Base-by-base conservation (phyloP, 2,888 invertebrate genomes). In the Dynastes hyllus region DNA sequence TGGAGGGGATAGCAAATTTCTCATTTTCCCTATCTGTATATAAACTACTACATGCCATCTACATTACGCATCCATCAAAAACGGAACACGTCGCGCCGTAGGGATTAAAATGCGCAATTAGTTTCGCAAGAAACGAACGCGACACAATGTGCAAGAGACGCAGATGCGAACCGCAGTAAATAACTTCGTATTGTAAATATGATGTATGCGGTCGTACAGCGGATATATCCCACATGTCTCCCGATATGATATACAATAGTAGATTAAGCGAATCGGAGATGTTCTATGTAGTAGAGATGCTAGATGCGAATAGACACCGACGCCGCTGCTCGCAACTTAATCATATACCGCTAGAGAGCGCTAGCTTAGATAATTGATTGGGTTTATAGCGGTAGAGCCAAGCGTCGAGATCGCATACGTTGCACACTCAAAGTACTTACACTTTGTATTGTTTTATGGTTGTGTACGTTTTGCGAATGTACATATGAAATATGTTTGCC, bases 121-220 rank as follows among this genome's bases (percentile, higher is more conserved):
- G 69, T 69, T 51, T n/a, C 69, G 51, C 50, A 50, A 69, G 32
- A 67, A 61, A 8, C 45, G 45, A 45, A 45, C 45, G 45, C 45
- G 45, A 45, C 45, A 45, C 45, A 45, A 0, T 45, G 9, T 11
- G 63, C 69, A 50, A 29, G n/a, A 27, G 63, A 29, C 69, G 50
- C 69, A 69, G 69, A 22, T 69, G 69, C 51, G 29, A 50, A 13
- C 11, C 29, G 69, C 51, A 50, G 51, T 69, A 69, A 69, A 69
- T 69, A 69, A 69, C 69, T 69, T 27, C 51, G 51, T 69, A 45
- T 45, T 45, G 45, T 45, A 45, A 45, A 45, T 9, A 58, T 16
- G 27, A 63, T 29, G 32, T 63, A 63, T 32, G 32, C 11, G 45
- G 45, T 8, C 32, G 32, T 45, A 55, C n/a, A 22, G 55, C 13